Evolutionary conservation across 2,797 vertebrate species (phyloP).

Genomic region (Danio aesculapii): DNA sequence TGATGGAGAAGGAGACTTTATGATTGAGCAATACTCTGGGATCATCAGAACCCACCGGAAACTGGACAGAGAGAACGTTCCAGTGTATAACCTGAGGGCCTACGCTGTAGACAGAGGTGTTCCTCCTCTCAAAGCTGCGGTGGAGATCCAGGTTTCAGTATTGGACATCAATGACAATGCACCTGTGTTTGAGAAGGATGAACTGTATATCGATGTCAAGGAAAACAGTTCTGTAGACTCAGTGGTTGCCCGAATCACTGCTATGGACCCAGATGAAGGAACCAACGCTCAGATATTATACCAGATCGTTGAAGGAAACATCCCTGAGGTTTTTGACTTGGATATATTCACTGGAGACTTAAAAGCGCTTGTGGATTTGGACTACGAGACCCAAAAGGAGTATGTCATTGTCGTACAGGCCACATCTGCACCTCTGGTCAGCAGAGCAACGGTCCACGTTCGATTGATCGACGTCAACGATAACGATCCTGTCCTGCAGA

Average conservation of each 20-base stretch:
- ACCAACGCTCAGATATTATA: constrained; percentile 98
- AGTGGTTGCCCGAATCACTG: constrained; percentile 88
- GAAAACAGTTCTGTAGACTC: constrained; percentile 95
- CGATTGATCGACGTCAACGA: constrained; percentile 93
- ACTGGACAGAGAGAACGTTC: constrained; percentile 93
- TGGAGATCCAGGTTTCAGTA: constrained; percentile 89
- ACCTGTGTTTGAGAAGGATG: constrained; percentile 93
- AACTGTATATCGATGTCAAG: constrained; percentile 89
- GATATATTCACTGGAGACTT: constrained; percentile 95
- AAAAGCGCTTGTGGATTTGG: constrained; percentile 89
- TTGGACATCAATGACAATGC: constrained; percentile 97
- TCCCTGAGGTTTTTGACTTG: constrained; percentile 93
- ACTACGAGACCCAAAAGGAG: constrained; percentile 92
- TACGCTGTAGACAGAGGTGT: constrained; percentile 90
- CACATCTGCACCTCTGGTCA: constrained; percentile 95
- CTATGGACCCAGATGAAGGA: constrained; percentile 92
- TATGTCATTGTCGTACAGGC: constrained; percentile 97
- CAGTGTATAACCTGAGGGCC: constrained; percentile 88
- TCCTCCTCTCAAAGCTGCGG: constrained; percentile 86
- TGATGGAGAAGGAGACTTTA: constrained; percentile 94
- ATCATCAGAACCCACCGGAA: constrained; percentile 92
- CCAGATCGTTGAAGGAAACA: constrained; percentile 96
- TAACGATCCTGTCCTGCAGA: constrained; percentile 87
- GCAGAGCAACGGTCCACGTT: constrained; percentile 91
- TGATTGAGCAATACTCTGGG: constrained; percentile 91